phyloP scores from a whole-genome alignment of 2,888 invertebrate species.

The Acanthacorydalis orientalis region DNA sequence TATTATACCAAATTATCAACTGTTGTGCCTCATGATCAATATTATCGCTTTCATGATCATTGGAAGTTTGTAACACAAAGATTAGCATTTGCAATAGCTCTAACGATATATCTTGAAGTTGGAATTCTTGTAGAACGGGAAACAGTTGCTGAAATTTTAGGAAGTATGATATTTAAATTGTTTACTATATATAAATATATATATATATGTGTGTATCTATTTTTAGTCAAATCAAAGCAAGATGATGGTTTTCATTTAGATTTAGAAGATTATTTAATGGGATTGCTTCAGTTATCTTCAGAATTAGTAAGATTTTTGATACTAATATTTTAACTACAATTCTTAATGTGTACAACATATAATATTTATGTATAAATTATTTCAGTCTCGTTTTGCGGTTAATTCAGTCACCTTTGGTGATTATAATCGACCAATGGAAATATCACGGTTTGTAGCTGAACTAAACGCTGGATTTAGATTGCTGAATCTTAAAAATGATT shows the following conservation, averaged over 20 bases:
- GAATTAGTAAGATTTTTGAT: constrained; percentile 48
- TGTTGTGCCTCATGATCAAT: constrained; percentile 58
- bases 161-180: constrained; percentile 36
- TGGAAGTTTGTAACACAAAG: constrained; percentile 74
- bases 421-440: constrained; percentile 62
- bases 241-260: constrained; percentile 76
- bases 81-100: constrained; percentile 57
- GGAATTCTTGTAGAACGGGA: constrained; percentile 58
- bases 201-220: constrained; percentile 4
- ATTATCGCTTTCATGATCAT: constrained; percentile 76
- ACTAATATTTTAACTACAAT: background rate
- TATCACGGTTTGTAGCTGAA: constrained; percentile 71
- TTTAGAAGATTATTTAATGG: constrained; percentile 78
- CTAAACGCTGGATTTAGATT: constrained; percentile 79
- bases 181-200: constrained; percentile 5
- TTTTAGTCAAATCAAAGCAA: constrained; percentile 49
- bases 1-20: constrained; percentile 45
- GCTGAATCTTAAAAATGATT: constrained; percentile 80
- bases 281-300: constrained; percentile 63
- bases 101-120: constrained; percentile 65
- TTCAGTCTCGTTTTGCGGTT: constrained; percentile 60
- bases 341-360: no score
- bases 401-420: constrained; percentile 75
- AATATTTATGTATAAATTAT: constrained; percentile 9
- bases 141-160: constrained; percentile 59